Percentiles rank a stretch among this genome's conserved stretches.
Conservation (phyloP, 2,888 invertebrate genomes). For the Pristionchus mayeri region DNA sequence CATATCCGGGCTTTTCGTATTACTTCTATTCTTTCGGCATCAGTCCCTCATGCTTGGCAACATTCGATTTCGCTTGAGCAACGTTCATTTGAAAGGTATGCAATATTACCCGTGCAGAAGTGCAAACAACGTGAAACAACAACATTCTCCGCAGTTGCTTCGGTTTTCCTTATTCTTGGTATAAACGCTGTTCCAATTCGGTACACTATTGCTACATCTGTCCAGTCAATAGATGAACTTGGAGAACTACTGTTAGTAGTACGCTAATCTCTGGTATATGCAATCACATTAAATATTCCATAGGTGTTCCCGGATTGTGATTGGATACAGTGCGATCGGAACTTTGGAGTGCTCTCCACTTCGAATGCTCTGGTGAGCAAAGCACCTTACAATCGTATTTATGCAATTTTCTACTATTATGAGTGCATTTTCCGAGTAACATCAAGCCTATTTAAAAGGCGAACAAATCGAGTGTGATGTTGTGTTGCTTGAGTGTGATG, state of each 20-base stretch:
- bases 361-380: neutral
- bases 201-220: neutral
- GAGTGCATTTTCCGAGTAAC: no score
- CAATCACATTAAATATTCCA: neutral
- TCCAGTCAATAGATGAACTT: neutral
- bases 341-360: neutral
- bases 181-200: neutral
- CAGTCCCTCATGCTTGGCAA: neutral
- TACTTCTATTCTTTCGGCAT: conserved; percentile 7
- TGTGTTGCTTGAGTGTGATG: no score
- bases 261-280: neutral
- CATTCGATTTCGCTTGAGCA: neutral
- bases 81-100: neutral
- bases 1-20: neutral
- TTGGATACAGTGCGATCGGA: neutral
- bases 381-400: neutral
- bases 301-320: neutral
- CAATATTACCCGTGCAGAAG: neutral
- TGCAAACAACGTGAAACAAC: neutral
- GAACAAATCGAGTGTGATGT: neutral
- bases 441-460: neutral
- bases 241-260: neutral
- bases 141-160: neutral
- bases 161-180: neutral
- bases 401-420: neutral